These are phyloP conservation scores for Pogona vitticeps DNA, from an alignment of 2,113 vertebrate species.

Conservation along the genomic window DNA sequence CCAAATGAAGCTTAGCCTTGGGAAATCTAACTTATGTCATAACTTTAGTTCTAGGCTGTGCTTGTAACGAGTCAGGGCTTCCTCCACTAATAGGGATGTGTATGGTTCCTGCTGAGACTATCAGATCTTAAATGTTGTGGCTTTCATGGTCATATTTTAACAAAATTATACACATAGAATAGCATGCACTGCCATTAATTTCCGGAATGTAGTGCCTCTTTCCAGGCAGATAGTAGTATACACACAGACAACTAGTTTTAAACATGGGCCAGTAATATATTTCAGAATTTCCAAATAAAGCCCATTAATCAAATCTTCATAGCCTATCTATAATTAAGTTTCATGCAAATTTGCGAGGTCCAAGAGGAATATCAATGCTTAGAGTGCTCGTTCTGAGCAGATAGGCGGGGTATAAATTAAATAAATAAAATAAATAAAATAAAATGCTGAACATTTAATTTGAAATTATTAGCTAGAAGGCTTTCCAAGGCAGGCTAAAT, in stretches of 20 bases:
- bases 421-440: no score
- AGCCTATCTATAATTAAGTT: neutral
- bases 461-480: neutral
- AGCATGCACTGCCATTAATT: conserved; percentile 3
- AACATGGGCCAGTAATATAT: neutral
- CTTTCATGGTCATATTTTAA: no score
- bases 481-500: conserved; percentile 13
- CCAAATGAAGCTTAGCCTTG: conserved; percentile 15
- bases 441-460: conserved; percentile 36
- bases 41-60: neutral
- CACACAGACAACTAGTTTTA: conserved; percentile 18
- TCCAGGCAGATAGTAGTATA: conserved; percentile 18
- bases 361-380: neutral
- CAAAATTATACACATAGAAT: neutral
- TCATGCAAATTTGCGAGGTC: neutral
- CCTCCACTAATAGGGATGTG: neutral
- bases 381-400: no score
- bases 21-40: neutral
- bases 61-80: conserved; percentile 14
- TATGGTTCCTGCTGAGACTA: conserved; percentile 5
- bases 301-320: neutral
- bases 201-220: conserved; percentile 33
- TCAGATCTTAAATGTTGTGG: neutral
- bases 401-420: no score
- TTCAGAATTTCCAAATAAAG: neutral